Percentiles rank a stretch among this genome's conserved stretches.
phyloP scores from a whole-genome alignment of 2,797 vertebrate genomes.

The Sebastes taczanowskii region DNA sequence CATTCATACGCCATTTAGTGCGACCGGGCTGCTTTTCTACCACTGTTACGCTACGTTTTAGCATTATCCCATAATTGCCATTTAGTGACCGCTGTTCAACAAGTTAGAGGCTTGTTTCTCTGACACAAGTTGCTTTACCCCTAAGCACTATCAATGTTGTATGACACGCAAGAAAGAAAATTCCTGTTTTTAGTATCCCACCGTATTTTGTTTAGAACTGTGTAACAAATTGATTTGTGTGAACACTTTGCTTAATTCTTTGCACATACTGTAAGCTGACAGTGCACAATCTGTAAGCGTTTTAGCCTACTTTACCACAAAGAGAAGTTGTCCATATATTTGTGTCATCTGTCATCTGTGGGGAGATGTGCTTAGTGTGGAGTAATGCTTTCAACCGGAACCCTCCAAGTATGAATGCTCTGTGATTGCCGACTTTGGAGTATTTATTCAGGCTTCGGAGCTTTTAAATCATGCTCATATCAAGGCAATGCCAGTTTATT shows the following conservation, averaged over 20 bases:
- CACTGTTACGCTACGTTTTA: background rate
- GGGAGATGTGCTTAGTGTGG: background rate
- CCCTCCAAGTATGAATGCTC: background rate
- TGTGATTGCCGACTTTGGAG: constrained; percentile 16
- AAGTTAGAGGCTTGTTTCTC: background rate
- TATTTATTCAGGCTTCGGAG: constrained; percentile 1
- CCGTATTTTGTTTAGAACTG: background rate
- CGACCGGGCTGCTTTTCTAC: no score
- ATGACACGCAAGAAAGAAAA: background rate
- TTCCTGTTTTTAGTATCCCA: background rate
- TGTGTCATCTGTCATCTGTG: background rate
- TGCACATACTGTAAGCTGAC: background rate
- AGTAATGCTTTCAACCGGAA: background rate
- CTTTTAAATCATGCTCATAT: background rate
- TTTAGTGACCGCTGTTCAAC: background rate
- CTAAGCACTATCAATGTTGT: background rate
- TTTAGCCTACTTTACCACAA: background rate
- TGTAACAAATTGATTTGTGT: background rate
- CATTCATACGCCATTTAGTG: no score
- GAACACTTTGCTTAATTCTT: background rate
- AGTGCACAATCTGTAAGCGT: background rate
- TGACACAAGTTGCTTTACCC: background rate
- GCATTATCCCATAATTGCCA: background rate
- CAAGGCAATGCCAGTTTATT: background rate
- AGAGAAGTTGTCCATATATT: background rate